These are phyloP conservation scores for Villa cingulata DNA, from an alignment of 2,888 invertebrate species.

Conservation along the genomic window DNA sequence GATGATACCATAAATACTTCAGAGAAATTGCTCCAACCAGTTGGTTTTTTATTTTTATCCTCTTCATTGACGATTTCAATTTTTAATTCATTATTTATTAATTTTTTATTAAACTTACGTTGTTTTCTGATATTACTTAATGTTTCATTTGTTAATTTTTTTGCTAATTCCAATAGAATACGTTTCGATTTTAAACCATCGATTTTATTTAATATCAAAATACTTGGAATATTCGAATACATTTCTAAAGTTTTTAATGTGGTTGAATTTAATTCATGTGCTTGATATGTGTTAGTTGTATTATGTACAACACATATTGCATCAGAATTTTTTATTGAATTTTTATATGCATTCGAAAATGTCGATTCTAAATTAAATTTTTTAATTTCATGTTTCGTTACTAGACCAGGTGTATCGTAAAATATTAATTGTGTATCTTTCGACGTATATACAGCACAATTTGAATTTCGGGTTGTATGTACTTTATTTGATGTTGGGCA, in stretches of 20 bases:
- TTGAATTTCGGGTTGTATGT: constrained; percentile 70
- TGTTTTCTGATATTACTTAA: constrained; percentile 31
- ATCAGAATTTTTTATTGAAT: constrained; percentile 52
- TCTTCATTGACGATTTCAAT: too few relatives aligned
- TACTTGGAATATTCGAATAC: constrained; percentile 45
- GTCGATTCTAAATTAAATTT: constrained; percentile 42
- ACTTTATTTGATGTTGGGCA: constrained; percentile 84
- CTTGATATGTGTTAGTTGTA: constrained; percentile 53
- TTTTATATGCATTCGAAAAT: constrained; percentile 43
- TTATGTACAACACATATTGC: constrained; percentile 80
- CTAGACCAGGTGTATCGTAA: constrained; percentile 86
- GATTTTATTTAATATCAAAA: constrained; percentile 84
- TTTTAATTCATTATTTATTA: neutral
- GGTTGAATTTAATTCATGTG: constrained; percentile 53
- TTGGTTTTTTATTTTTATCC: constrained; percentile 15
- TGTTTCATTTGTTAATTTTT: constrained; percentile 49
- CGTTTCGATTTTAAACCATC: constrained; percentile 56
- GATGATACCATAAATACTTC: constrained; percentile 90
- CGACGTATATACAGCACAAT: constrained; percentile 57
- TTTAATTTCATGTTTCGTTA: constrained; percentile 47
- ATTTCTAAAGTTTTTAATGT: constrained; percentile 53
- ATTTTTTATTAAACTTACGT: constrained; percentile 25
- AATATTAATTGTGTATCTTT: constrained; percentile 79
- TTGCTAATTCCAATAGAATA: constrained; percentile 58
- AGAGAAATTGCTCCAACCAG: constrained; percentile 64